A percentile compares a stretch with the other conserved stretches of the same genome.
These are phyloP conservation scores for Formica aserva DNA, from an alignment of 2,888 invertebrate species.

Conservation along the genomic window DNA sequence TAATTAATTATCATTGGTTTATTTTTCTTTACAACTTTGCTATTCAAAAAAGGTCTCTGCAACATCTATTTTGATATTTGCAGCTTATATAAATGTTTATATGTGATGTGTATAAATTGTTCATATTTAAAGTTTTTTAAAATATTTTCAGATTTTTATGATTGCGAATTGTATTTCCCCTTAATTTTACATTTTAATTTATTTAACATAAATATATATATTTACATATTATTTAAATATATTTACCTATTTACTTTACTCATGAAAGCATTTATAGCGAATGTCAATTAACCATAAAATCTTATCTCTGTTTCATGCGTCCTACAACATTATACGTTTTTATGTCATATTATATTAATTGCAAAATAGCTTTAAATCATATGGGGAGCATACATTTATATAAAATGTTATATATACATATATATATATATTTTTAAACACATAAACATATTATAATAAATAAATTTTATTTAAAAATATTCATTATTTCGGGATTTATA, in stretches of 20 bases:
- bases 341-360: not conserved
- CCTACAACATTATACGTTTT: not conserved
- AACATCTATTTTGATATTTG: not conserved
- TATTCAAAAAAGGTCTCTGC: not conserved
- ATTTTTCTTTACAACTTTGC: not conserved
- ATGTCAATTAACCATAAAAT: not conserved
- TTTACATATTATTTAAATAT: not conserved
- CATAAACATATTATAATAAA: not conserved
- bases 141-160: not conserved
- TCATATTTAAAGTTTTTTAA: not conserved
- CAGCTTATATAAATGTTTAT: not conserved
- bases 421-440: not conserved
- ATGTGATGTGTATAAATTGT: not conserved
- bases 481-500: not conserved
- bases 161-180: not conserved
- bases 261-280: not conserved
- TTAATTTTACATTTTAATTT: not conserved
- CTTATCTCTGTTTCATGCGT: not conserved
- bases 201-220: not conserved
- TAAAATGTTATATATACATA: not conserved
- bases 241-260: conserved; percentile 4
- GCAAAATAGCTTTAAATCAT: not conserved
- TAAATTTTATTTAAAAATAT: conserved; percentile 1
- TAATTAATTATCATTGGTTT: not conserved
- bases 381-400: not conserved